phyloP scores from a whole-genome alignment of 2,888 invertebrate genomes.

The Hartigia nigra region DNA sequence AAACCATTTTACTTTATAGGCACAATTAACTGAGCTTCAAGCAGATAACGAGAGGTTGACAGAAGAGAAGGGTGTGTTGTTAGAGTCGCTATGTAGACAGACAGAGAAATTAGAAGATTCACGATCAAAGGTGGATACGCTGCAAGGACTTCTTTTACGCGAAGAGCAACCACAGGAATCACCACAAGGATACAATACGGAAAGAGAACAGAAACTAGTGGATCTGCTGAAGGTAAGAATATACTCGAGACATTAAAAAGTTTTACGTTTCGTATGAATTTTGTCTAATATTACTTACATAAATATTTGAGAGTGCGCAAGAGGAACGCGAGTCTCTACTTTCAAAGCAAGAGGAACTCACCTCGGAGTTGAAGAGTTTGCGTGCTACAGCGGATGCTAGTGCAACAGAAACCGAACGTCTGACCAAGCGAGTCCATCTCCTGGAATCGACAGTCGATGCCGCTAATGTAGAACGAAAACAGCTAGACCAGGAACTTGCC shows the following conservation, averaged over 20 bases:
- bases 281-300: not conserved
- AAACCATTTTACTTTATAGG: conserved; percentile 65
- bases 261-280: not conserved
- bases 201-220: conserved; percentile 83
- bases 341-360: conserved; percentile 82
- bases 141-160: conserved; percentile 81
- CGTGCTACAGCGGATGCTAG: conserved; percentile 73
- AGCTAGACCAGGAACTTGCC: conserved; percentile 78
- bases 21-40: conserved; percentile 87
- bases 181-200: conserved; percentile 72
- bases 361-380: conserved; percentile 75
- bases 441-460: conserved; percentile 82
- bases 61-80: conserved; percentile 89
- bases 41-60: conserved; percentile 87
- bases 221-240: conserved; percentile 79
- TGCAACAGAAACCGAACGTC: conserved; percentile 74
- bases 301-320: conserved; percentile 72
- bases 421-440: conserved; percentile 77
- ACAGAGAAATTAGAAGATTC: conserved; percentile 92
- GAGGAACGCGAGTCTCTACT: conserved; percentile 81
- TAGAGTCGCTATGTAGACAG: conserved; percentile 91
- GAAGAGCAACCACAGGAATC: conserved; percentile 73
- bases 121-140: conserved; percentile 83
- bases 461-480: conserved; percentile 78
- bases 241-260: not conserved